Base-by-base conservation (phyloP, 2,113 vertebrate species). In the Phyllopteryx taeniolatus region DNA sequence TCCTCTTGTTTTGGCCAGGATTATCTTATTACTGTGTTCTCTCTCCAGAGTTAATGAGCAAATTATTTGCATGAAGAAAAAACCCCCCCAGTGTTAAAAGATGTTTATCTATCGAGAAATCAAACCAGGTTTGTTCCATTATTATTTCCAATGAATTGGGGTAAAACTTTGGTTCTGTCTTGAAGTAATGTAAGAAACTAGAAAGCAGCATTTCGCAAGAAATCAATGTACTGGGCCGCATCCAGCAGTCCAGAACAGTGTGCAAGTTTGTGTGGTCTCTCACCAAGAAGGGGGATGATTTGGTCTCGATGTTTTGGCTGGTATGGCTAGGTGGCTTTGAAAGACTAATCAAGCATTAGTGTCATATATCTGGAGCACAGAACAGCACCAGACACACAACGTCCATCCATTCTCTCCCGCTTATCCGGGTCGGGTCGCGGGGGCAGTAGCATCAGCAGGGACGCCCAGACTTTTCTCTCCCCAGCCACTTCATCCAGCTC, bases 141-240 rank as follows among this genome's bases (percentile, higher is more conserved):
- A 81, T 53, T 81, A 79, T 74, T 81, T 85, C 74, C 77, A 73
- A 81, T 73, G 56, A 74, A 77, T 80, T 64, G 60, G 84, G 77
- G 84, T 2, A 8, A 87, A 90, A 89, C 87, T 90, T 92, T 89
- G 87, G 89, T 90, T 90, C 83, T 61, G 72, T 83, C 82, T 83
- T 82, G 75, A 83, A 90, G 74, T 71, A 73, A 72, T 80, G 83
- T 75, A 85, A 85, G 76, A 75, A 81, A 82, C 56, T 79, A 75
- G 72, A 82, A 81, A 90, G 86, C 86, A 88, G 88, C 87, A 84
- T 33, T 39, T 85, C 74, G 70, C 60, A 81, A 72, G 70, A 80
- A 78, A 54, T n/a, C 8, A 8, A n/a, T 54, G 60, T 17, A 71
- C 66, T 49, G 35, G 70, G 75, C 81, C 67, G 68, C 22, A 60